Evolutionary conservation across 2,888 invertebrate genomes (phyloP), one percentile per base, ranked within the genome.

Genomic region (Epistrophe eligans): DNA sequence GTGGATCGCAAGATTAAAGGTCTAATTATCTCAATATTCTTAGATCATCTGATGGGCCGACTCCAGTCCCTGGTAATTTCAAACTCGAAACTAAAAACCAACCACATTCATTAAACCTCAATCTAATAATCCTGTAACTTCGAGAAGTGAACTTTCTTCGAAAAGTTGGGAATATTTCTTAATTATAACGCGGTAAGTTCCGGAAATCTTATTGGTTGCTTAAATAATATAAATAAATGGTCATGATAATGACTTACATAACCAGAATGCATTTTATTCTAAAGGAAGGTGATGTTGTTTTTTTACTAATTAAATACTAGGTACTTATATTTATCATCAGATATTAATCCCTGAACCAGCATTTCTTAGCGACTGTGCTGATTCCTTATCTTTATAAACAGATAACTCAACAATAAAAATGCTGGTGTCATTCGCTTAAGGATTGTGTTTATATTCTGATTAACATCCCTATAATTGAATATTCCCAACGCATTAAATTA

Each of bases 371-470:
- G 15, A 48, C 38, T 52, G 10, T 50, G 52, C 11, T 40, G 52
- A 70, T 55, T 70, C 9, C 50, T 67, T 50, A 50, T 67, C 48
- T 50, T 17, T 19, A 55, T 10, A 48, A 66, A 67, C 13, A 57
- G 57, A 66, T 57, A 76, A 66, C 35, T n/a, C 17, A 38, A 66
- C 24, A 17, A 52, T 38, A 38, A 52, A 48, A 38, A 76, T 62
- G 52, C 76, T 67, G 62, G 43, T 52, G 17, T 66, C 19, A 7
- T 32, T 45, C 60, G 11, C 11, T 8, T 28, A 57, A 40, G 35
- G 62, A 19, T 48, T 58, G 57, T 74, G 64, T 66, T 80, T 84
- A 84, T 87, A 79, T 89, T 85, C 84, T 85, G 89, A 88, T 89
- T 88, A 88, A 89, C 89, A 45, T 13, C 24, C 43, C 11, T 45